phyloP scores from a whole-genome alignment of 2,888 invertebrate genomes.

The Hirtodrosophila cameraria region DNA sequence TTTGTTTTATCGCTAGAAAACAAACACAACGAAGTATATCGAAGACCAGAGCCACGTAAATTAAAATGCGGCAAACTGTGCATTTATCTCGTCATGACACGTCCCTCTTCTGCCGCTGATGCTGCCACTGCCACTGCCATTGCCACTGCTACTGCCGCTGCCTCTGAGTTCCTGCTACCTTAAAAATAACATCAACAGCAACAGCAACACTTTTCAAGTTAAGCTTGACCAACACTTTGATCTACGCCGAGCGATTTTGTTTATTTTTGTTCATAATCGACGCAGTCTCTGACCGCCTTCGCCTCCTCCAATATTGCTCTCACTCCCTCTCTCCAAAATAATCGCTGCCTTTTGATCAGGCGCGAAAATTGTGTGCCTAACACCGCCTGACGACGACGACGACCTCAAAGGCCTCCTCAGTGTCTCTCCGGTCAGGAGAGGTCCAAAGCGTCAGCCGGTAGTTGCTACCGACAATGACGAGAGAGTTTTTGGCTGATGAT shows the following conservation, averaged over 20 bases:
- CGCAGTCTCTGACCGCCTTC: slow-evolving; percentile 40
- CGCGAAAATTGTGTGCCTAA: slow-evolving; percentile 73
- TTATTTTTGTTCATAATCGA: slow-evolving; percentile 79
- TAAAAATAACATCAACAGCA: slow-evolving; percentile 14
- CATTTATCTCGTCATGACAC: slow-evolving; percentile 72
- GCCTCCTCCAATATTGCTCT: slow-evolving; percentile 16
- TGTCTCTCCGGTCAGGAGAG: slow-evolving; percentile 1
- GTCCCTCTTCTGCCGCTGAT: slow-evolving; percentile 30
- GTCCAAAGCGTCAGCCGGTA: slow-evolving; percentile 66
- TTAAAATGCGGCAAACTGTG: slow-evolving; percentile 78
- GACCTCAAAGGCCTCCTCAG: slow-evolving; percentile 23
- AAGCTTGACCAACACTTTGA: slow-evolving; percentile 68
- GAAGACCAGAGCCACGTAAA: slow-evolving; percentile 43
- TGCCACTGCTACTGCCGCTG: neutral
- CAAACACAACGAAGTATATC: slow-evolving; percentile 41
- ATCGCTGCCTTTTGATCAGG: slow-evolving; percentile 72
- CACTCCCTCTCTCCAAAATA: slow-evolving; percentile 7
- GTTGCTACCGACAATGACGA: slow-evolving; percentile 76
- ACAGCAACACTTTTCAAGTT: slow-evolving; percentile 37
- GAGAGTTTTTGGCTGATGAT: slow-evolving; percentile 43
- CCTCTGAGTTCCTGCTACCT: too few relatives aligned
- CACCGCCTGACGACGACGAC: slow-evolving; percentile 29
- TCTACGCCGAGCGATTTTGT: slow-evolving; percentile 74
- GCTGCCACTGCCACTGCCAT: neutral
- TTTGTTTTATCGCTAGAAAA: slow-evolving; percentile 64